Evolutionary conservation across 2,797 vertebrate genomes (phyloP).

Genomic region (Hippocampus kuda): DNA sequence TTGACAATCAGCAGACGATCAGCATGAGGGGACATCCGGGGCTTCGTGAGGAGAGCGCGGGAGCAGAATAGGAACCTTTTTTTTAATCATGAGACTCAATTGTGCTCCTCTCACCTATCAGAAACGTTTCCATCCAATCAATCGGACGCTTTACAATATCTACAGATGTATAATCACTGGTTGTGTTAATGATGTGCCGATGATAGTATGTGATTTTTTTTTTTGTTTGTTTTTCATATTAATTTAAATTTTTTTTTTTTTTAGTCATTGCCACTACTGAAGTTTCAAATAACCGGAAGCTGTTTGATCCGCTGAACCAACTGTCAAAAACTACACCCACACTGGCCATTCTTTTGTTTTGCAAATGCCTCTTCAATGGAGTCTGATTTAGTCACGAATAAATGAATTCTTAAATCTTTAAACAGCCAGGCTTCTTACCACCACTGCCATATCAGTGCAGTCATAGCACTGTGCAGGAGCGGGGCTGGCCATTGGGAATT

Average conservation of each 20-base stretch:
- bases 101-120: constrained; percentile 36
- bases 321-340: not conserved
- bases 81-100: constrained; percentile 44
- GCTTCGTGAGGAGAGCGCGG: constrained; percentile 43
- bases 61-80: constrained; percentile 48
- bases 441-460: not conserved
- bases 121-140: not conserved
- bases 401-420: not conserved
- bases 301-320: not conserved
- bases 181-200: not conserved
- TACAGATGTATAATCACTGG: not conserved
- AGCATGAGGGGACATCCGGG: constrained; percentile 45
- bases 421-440: not conserved
- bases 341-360: not conserved
- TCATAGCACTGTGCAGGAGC: no score
- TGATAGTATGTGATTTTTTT: not conserved
- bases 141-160: not conserved
- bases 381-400: no score
- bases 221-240: no score
- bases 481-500: no score
- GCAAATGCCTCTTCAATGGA: not conserved
- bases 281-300: not conserved
- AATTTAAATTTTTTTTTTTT: no score
- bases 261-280: not conserved
- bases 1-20: constrained; percentile 51